phyloP scores from a whole-genome alignment of 2,888 invertebrate species.

The Tetropium fuscum region DNA sequence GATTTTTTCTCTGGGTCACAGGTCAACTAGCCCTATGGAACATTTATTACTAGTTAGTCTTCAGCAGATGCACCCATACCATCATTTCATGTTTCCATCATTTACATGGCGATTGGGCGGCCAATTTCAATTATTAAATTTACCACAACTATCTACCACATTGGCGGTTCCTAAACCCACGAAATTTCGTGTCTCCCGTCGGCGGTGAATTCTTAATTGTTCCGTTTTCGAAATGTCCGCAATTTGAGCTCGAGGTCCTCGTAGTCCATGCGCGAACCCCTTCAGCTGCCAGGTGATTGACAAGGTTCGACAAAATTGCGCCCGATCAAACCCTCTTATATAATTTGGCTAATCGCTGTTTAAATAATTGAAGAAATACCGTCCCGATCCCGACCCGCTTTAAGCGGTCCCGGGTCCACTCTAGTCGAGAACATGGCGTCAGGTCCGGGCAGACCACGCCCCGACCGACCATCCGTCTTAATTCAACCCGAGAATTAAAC shows the following conservation, averaged over 20 bases:
- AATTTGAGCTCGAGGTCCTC: too few species aligned
- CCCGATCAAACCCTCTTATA: not conserved
- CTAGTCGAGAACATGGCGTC: conserved; percentile 50
- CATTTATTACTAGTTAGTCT: conserved; percentile 12
- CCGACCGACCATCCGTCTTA: conserved; percentile 51
- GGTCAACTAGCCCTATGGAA: conserved; percentile 12
- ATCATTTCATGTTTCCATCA: conserved; percentile 10
- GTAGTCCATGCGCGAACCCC: too few species aligned
- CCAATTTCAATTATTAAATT: too few species aligned
- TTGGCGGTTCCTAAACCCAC: too few species aligned
- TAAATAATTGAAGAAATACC: conserved; percentile 21
- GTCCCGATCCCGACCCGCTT: conserved; percentile 16
- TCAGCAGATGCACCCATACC: conserved; percentile 7
- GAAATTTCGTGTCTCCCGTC: too few species aligned
- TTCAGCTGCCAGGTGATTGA: conserved; percentile 21
- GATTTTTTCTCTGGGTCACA: conserved; percentile 7
- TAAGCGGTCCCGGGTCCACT: conserved; percentile 24
- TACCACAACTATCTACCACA: too few species aligned
- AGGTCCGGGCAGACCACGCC: conserved; percentile 50
- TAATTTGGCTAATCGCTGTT: conserved; percentile 10
- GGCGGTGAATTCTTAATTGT: too few species aligned
- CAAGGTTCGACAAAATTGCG: conserved; percentile 1
- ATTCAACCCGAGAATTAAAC: conserved; percentile 53
- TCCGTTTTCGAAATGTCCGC: too few species aligned
- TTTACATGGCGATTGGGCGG: conserved; percentile 7